Conservation (phyloP, 2,888 invertebrate genomes). For the Nymphalis urticae region DNA sequence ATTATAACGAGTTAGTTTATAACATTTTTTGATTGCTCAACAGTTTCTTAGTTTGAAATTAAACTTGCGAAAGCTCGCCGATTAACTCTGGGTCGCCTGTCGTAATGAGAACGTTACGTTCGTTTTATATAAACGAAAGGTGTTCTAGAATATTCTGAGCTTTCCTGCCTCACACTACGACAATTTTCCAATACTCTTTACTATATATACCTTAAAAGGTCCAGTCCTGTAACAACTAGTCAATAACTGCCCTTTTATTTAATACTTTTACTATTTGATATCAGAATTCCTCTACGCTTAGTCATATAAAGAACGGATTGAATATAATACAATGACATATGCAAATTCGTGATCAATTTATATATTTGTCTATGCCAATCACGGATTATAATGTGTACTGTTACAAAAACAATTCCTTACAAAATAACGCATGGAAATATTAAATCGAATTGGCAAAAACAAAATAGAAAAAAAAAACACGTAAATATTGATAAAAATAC, state of each 20-base stretch:
- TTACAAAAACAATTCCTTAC: slow-evolving; percentile 35
- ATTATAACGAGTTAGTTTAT: slow-evolving; percentile 1
- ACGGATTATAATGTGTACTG: slow-evolving; percentile 34
- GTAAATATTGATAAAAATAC: no score
- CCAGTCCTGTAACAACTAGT: slow-evolving; percentile 22
- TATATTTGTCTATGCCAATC: slow-evolving; percentile 43
- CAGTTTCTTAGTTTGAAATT: slow-evolving; percentile 25
- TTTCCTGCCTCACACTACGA: slow-evolving; percentile 56
- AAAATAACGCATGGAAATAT: not conserved
- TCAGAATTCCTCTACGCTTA: slow-evolving; percentile 41
- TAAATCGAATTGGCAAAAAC: no score
- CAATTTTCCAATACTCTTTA: slow-evolving; percentile 49
- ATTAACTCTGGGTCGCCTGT: slow-evolving; percentile 29
- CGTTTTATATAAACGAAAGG: slow-evolving; percentile 51
- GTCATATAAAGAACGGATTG: slow-evolving; percentile 39
- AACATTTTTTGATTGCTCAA: slow-evolving; percentile 27
- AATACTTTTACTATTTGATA: slow-evolving; percentile 9
- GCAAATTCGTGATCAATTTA: slow-evolving; percentile 45
- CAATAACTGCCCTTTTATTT: slow-evolving; percentile 12
- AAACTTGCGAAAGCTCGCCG: slow-evolving; percentile 34
- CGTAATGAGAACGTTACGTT: slow-evolving; percentile 37
- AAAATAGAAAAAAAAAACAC: no score
- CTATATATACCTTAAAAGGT: slow-evolving; percentile 28
- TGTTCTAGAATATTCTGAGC: slow-evolving; percentile 65
- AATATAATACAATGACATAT: slow-evolving; percentile 43